Percentiles rank a stretch among this genome's conserved stretches.
Conservation (phyloP, 2,888 invertebrate species). For the Boloria selene region DNA sequence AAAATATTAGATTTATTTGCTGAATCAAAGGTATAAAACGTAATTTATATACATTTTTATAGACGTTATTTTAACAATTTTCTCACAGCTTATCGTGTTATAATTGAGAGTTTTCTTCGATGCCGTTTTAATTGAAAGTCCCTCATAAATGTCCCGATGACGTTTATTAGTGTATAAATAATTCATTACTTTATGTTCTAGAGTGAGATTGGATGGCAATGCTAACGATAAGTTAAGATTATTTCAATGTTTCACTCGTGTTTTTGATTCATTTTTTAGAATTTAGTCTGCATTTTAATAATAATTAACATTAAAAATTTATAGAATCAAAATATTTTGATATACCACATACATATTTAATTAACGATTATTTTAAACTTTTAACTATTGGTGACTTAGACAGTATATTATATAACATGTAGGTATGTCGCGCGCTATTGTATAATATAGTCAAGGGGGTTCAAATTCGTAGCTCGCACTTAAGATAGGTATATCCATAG, state of each 20-base stretch:
- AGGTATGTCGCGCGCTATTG: too few species aligned
- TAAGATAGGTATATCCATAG: too few species aligned
- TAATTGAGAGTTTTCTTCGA: conserved; percentile 27
- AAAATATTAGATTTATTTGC: too few species aligned
- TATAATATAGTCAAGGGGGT: too few species aligned
- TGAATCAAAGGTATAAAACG: not conserved
- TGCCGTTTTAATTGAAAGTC: conserved; percentile 37
- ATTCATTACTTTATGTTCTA: conserved; percentile 25
- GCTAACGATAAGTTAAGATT: conserved; percentile 1
- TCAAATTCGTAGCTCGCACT: too few species aligned
- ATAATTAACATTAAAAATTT: too few species aligned
- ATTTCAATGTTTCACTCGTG: not conserved
- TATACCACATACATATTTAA: too few species aligned
- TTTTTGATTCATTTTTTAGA: conserved; percentile 4
- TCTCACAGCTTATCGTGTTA: conserved; percentile 21
- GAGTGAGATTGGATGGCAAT: not conserved
- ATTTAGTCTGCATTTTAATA: too few species aligned
- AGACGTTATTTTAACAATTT: conserved; percentile 7
- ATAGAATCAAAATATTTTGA: too few species aligned
- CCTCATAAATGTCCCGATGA: conserved; percentile 37
- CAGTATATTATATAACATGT: too few species aligned
- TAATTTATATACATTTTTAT: not conserved
- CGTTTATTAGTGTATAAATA: conserved; percentile 36
- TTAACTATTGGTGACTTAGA: too few species aligned
- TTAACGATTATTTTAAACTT: too few species aligned